These are phyloP conservation scores for Acanthopleura granulata DNA, from an alignment of 2,888 invertebrate species.

Conservation along the genomic window DNA sequence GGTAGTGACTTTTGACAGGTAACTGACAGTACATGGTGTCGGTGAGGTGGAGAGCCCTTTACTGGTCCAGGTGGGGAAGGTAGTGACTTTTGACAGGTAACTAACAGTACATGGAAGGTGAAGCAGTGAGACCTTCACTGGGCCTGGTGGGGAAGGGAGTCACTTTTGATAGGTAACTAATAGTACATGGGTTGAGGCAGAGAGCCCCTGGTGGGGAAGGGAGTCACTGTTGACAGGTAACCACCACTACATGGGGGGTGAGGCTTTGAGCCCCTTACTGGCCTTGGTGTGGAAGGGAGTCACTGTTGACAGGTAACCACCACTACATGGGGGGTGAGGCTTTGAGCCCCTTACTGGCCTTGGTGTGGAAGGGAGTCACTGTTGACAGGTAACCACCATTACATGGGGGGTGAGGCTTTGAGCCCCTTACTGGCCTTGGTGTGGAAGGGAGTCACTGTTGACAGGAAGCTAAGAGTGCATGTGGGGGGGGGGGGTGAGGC, in stretches of 20 bases:
- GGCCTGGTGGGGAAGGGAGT: slow-evolving; percentile 79
- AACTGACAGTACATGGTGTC: not conserved
- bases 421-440: slow-evolving; percentile 79
- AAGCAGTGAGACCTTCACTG: slow-evolving; percentile 74
- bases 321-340: slow-evolving; percentile 73
- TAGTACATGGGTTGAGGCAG: slow-evolving; percentile 21
- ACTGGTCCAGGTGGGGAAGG: too few species aligned
- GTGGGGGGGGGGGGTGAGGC: too few species aligned
- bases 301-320: slow-evolving; percentile 67
- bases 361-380: slow-evolving; percentile 77
- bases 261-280: slow-evolving; percentile 74
- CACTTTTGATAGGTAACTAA: slow-evolving; percentile 67
- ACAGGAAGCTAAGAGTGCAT: slow-evolving; percentile 42
- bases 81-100: too few species aligned
- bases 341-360: slow-evolving; percentile 75
- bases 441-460: slow-evolving; percentile 75
- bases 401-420: slow-evolving; percentile 70
- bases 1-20: slow-evolving; percentile 71
- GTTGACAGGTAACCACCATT: slow-evolving; percentile 63
- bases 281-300: slow-evolving; percentile 79
- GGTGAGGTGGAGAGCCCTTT: too few species aligned
- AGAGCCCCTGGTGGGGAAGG: slow-evolving; percentile 77
- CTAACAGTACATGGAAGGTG: slow-evolving; percentile 73
- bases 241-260: slow-evolving; percentile 64
- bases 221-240: slow-evolving; percentile 70